These are phyloP conservation scores for Cryptocephalus moraei DNA, from an alignment of 2,888 invertebrate species.

Conservation along the genomic window DNA sequence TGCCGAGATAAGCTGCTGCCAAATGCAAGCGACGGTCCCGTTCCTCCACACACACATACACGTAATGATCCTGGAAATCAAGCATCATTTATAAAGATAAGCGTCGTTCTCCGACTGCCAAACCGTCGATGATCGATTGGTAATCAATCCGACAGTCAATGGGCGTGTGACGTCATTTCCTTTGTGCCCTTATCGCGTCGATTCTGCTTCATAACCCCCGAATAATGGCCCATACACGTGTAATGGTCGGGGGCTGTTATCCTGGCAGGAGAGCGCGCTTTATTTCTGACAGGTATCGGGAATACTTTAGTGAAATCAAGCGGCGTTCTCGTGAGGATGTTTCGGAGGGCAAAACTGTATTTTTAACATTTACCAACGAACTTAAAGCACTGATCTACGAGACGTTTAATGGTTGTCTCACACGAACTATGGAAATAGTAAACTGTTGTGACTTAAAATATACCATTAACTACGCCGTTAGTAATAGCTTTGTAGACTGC, in stretches of 20 bases:
- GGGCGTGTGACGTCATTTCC: constrained; percentile 41
- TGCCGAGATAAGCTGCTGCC: constrained; percentile 9
- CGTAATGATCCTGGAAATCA: constrained; percentile 21
- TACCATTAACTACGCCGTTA: too few relatives aligned
- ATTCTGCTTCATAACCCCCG: constrained; percentile 42
- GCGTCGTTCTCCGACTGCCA: constrained; percentile 29
- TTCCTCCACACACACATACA: constrained; percentile 2
- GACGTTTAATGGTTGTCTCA: too few relatives aligned
- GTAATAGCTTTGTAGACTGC: too few relatives aligned
- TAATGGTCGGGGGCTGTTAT: neutral
- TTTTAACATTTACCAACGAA: too few relatives aligned
- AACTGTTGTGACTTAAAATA: too few relatives aligned
- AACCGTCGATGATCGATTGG: constrained; percentile 37
- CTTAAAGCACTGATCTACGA: too few relatives aligned
- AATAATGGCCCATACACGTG: constrained; percentile 29
- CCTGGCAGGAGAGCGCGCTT: neutral
- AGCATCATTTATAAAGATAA: constrained; percentile 41
- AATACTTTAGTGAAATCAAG: too few relatives aligned
- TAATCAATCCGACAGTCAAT: constrained; percentile 40
- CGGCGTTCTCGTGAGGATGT: too few relatives aligned
- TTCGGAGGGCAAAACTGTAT: too few relatives aligned
- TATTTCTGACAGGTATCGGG: too few relatives aligned
- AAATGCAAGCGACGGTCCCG: neutral
- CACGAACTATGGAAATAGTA: too few relatives aligned
- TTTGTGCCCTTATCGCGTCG: constrained; percentile 38